A percentile compares a stretch with the other conserved stretches of the same genome.
Evolutionary conservation across 2,113 vertebrate species (phyloP).

Genomic region (Lates calcarifer): DNA sequence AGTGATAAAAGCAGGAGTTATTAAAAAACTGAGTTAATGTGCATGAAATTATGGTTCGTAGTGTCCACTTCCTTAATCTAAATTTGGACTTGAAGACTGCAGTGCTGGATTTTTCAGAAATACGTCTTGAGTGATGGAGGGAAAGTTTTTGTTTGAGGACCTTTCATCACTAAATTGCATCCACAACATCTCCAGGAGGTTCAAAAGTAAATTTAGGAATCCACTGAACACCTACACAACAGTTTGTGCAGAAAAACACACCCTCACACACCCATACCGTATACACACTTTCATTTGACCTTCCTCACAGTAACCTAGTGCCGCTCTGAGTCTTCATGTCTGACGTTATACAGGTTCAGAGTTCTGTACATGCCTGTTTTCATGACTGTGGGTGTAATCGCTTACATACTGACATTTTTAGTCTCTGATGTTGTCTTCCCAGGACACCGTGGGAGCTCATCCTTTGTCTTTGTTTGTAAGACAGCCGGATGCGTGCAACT

Average conservation of each 20-base stretch:
- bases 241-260: neutral
- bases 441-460: conserved; percentile 55
- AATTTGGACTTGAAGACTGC: neutral
- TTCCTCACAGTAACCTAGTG: neutral
- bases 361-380: conserved; percentile 36
- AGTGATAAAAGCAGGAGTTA: conserved; percentile 13
- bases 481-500: conserved; percentile 76
- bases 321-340: conserved; percentile 13
- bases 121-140: neutral
- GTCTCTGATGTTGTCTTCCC: conserved; percentile 68
- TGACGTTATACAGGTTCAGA: conserved; percentile 26
- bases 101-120: neutral
- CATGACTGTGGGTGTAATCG: conserved; percentile 5
- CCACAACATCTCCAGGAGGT: neutral
- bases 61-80: conserved; percentile 1
- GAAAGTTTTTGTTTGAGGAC: neutral
- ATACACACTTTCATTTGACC: conserved; percentile 28
- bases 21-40: conserved; percentile 17
- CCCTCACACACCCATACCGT: neutral
- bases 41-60: conserved; percentile 4
- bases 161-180: neutral
- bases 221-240: conserved; percentile 9
- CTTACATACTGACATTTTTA: conserved; percentile 31
- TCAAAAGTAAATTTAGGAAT: conserved; percentile 14
- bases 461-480: conserved; percentile 69